phyloP scores from a whole-genome alignment of 2,113 vertebrate species.

The Phoenicopterus ruber region DNA sequence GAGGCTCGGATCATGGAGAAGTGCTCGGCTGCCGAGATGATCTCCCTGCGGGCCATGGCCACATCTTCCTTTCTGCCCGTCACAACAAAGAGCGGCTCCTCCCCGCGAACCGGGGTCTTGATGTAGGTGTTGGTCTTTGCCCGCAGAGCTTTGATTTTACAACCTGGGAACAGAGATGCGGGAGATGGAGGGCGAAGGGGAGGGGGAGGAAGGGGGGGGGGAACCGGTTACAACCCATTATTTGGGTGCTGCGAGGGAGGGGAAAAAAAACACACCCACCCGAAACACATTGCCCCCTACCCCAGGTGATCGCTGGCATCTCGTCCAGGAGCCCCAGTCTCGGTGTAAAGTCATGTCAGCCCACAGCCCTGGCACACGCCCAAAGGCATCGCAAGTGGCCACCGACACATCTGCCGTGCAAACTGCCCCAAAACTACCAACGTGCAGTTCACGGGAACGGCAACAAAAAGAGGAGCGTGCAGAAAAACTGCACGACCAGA shows the following conservation, averaged over 20 bases:
- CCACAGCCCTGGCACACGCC: slow-evolving; percentile 32
- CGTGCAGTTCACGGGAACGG: background rate
- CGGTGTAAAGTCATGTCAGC: slow-evolving; percentile 27
- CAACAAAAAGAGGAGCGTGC: background rate
- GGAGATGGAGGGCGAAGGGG: background rate
- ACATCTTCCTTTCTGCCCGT: slow-evolving; percentile 96
- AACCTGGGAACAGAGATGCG: slow-evolving; percentile 77
- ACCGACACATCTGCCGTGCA: slow-evolving; percentile 25
- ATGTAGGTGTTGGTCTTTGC: slow-evolving; percentile 99
- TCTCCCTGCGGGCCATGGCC: slow-evolving; percentile 95
- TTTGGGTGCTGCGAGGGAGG: slow-evolving; percentile 4
- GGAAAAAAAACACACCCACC: slow-evolving; percentile 7
- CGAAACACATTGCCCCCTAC: slow-evolving; percentile 15
- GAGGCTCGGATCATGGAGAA: slow-evolving; percentile 98
- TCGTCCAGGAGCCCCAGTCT: background rate
- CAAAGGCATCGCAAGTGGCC: slow-evolving; percentile 10
- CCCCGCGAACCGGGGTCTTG: slow-evolving; percentile 96
- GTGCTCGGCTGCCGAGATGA: slow-evolving; percentile 96
- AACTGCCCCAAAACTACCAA: slow-evolving; percentile 36
- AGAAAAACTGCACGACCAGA: background rate
- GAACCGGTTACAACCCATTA: slow-evolving; percentile 47
- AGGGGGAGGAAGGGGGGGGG: background rate
- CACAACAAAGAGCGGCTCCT: slow-evolving; percentile 98
- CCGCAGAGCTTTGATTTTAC: slow-evolving; percentile 98
- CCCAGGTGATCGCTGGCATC: slow-evolving; percentile 5